phyloP scores from a whole-genome alignment of 2,797 vertebrate genomes.

The Enteromius viviparus region DNA sequence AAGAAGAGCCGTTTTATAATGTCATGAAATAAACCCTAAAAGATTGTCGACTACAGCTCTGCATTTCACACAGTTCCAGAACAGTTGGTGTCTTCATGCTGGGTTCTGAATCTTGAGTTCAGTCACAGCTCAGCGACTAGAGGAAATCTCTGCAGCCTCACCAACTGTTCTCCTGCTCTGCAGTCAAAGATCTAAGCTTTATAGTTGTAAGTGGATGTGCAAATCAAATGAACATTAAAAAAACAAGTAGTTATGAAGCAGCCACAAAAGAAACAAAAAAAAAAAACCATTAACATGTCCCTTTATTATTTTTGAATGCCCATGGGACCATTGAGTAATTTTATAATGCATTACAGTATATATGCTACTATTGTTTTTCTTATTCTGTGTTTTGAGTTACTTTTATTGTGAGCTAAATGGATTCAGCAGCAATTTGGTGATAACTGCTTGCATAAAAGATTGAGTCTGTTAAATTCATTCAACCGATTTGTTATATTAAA shows the following conservation, averaged over 20 bases:
- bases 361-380: not conserved
- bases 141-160: constrained; percentile 43
- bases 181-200: constrained; percentile 29
- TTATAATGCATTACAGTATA: not conserved
- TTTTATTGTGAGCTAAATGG: not conserved
- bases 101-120: constrained; percentile 33
- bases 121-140: constrained; percentile 52
- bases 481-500: not conserved
- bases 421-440: not conserved
- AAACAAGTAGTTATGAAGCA: not conserved
- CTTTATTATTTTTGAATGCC: not conserved
- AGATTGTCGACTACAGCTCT: constrained; percentile 31
- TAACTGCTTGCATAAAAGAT: not conserved
- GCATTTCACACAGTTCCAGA: constrained; percentile 31
- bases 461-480: not conserved
- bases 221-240: constrained; percentile 28
- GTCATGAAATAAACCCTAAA: constrained; percentile 8
- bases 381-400: not conserved
- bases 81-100: constrained; percentile 52
- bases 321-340: not conserved
- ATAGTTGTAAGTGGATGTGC: not conserved
- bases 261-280: not conserved
- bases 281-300: not conserved
- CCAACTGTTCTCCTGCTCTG: constrained; percentile 47
- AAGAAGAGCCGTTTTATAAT: constrained; percentile 1